Conservation (phyloP, 2,113 vertebrate species). For the Rhabdornis inornatus region DNA sequence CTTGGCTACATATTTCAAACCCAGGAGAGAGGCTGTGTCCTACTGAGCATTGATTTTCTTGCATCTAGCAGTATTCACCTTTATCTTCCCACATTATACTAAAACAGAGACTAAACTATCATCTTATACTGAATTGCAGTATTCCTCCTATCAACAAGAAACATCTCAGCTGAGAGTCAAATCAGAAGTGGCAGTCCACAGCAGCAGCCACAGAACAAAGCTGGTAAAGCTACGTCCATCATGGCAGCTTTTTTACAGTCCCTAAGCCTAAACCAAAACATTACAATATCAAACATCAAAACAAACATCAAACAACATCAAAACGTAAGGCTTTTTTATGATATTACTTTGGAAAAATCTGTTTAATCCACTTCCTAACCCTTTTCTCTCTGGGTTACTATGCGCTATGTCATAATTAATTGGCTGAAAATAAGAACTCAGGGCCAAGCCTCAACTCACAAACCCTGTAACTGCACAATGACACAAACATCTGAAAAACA, state of each 20-base stretch:
- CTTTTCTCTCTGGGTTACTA: neutral
- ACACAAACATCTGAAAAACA: neutral
- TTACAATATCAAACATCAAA: neutral
- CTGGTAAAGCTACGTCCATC: neutral
- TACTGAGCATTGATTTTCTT: neutral
- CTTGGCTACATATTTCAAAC: neutral
- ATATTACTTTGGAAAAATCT: neutral
- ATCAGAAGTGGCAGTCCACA: neutral
- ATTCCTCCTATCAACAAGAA: neutral
- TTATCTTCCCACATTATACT: neutral
- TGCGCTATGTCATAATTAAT: neutral
- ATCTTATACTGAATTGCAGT: neutral
- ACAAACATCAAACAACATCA: neutral
- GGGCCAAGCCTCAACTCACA: neutral
- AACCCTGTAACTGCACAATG: neutral
- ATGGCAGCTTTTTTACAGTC: neutral
- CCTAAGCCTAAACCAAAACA: neutral
- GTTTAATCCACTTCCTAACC: neutral
- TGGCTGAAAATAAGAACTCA: neutral
- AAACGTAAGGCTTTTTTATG: neutral
- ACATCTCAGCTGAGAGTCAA: neutral
- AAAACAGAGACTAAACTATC: neutral
- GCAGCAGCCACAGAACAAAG: neutral
- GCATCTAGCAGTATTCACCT: neutral
- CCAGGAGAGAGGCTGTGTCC: fast-evolving